These are phyloP conservation scores for Volucella zonaria DNA, from an alignment of 2,888 invertebrate genomes.

Conservation along the genomic window DNA sequence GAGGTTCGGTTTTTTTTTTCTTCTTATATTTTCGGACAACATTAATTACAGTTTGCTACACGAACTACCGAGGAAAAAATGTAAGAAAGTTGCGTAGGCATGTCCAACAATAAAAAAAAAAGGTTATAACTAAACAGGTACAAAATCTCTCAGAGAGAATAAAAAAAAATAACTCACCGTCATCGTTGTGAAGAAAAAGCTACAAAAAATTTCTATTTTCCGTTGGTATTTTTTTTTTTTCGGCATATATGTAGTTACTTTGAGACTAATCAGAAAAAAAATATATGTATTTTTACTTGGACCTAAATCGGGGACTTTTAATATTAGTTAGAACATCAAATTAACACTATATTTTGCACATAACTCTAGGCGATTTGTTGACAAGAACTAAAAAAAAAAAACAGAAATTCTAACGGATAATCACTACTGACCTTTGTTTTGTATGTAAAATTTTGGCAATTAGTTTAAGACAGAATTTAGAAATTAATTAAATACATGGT, in stretches of 20 bases:
- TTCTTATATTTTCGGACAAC: slow-evolving; percentile 35
- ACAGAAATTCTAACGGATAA: slow-evolving; percentile 7
- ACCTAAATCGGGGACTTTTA: slow-evolving; percentile 36
- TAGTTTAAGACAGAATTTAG: background rate
- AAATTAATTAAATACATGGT: slow-evolving; percentile 28
- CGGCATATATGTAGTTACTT: slow-evolving; percentile 1
- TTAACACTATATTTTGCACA: background rate
- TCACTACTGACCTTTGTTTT: slow-evolving; percentile 43
- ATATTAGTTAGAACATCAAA: slow-evolving; percentile 7
- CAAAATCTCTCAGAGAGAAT: slow-evolving; percentile 40
- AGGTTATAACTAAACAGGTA: slow-evolving; percentile 62
- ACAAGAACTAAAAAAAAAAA: slow-evolving; percentile 3
- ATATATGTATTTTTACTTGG: slow-evolving; percentile 36
- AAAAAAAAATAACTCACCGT: slow-evolving; percentile 57
- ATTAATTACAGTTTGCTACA: slow-evolving; percentile 57
- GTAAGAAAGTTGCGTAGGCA: slow-evolving; percentile 54
- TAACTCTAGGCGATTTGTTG: background rate
- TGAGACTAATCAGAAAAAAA: slow-evolving; percentile 19
- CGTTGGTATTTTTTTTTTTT: slow-evolving; percentile 37
- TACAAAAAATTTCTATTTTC: slow-evolving; percentile 45
- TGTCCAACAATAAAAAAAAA: slow-evolving; percentile 39
- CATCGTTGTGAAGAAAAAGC: slow-evolving; percentile 50
- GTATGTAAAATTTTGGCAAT: slow-evolving; percentile 26
- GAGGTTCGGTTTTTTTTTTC: slow-evolving; percentile 15
- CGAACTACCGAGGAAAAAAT: slow-evolving; percentile 37